These are phyloP conservation scores for Miopithecus talapoin DNA, from an alignment of 2,797 vertebrate species.

Conservation along the genomic window DNA sequence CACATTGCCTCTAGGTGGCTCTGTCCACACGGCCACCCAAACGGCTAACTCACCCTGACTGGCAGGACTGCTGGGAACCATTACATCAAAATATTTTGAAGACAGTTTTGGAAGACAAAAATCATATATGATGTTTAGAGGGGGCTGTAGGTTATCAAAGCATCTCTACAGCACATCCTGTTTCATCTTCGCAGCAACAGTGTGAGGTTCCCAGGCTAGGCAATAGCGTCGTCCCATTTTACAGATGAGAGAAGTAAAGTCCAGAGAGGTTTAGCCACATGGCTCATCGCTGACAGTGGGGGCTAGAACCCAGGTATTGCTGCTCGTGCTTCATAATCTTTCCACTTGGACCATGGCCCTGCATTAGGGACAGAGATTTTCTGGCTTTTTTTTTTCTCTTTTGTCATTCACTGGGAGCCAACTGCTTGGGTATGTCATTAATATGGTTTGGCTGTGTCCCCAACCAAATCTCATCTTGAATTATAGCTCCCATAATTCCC, in stretches of 20 bases:
- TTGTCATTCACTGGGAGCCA: background rate
- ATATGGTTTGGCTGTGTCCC: background rate
- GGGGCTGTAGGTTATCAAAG: background rate
- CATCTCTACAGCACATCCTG: background rate
- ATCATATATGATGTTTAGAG: background rate
- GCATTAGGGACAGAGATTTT: background rate
- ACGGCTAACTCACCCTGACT: fast-evolving
- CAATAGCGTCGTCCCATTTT: background rate
- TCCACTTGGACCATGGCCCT: background rate
- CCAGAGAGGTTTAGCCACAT: background rate
- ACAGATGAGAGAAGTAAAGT: background rate
- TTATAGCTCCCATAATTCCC: background rate
- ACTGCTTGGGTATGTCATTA: background rate
- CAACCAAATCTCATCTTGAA: background rate
- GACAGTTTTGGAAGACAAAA: background rate
- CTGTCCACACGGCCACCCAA: background rate
- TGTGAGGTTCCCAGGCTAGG: background rate
- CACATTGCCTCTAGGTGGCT: background rate
- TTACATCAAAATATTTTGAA: background rate
- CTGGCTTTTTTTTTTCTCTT: background rate
- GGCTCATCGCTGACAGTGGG: background rate
- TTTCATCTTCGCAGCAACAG: background rate
- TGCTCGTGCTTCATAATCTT: background rate
- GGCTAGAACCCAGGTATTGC: background rate
- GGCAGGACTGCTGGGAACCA: background rate